A percentile compares a stretch with the other conserved stretches of the same genome.
These are phyloP conservation scores for Netelia virgata DNA, from an alignment of 2,888 invertebrate species.

Conservation along the genomic window DNA sequence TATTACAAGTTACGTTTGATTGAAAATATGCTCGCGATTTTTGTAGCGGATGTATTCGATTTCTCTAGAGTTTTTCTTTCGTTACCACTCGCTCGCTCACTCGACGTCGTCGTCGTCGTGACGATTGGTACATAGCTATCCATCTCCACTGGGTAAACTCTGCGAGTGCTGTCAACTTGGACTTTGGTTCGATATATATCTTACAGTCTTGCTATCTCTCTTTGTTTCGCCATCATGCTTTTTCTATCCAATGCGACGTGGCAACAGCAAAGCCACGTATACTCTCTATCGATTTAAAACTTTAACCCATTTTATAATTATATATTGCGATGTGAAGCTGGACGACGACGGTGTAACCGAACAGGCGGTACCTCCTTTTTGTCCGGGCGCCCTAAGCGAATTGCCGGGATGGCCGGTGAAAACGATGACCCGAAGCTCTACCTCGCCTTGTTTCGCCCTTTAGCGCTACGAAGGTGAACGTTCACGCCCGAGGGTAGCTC, in stretches of 20 bases:
- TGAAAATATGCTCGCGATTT: not conserved
- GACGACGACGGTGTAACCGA: slow-evolving; percentile 45
- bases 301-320: slow-evolving; percentile 82
- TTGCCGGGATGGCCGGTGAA: slow-evolving; percentile 30
- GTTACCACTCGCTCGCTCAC: not conserved
- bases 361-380: not conserved
- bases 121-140: not conserved
- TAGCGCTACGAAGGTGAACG: slow-evolving; percentile 28
- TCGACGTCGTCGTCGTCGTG: not conserved
- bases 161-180: not conserved
- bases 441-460: not conserved
- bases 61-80: not conserved
- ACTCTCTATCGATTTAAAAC: slow-evolving; percentile 81
- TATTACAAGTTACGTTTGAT: not conserved
- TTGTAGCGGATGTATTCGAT: not conserved
- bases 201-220: not conserved
- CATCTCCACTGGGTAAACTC: not conserved
- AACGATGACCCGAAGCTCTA: slow-evolving; percentile 16
- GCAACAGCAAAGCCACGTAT: slow-evolving; percentile 48
- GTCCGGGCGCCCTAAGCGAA: slow-evolving; percentile 25
- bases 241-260: not conserved
- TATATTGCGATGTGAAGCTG: slow-evolving; percentile 80
- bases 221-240: slow-evolving; percentile 2
- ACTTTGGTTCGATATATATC: not conserved
- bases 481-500: slow-evolving; percentile 44